phyloP scores from a whole-genome alignment of 2,888 invertebrate genomes.

The Tanytarsus gracilentus region DNA sequence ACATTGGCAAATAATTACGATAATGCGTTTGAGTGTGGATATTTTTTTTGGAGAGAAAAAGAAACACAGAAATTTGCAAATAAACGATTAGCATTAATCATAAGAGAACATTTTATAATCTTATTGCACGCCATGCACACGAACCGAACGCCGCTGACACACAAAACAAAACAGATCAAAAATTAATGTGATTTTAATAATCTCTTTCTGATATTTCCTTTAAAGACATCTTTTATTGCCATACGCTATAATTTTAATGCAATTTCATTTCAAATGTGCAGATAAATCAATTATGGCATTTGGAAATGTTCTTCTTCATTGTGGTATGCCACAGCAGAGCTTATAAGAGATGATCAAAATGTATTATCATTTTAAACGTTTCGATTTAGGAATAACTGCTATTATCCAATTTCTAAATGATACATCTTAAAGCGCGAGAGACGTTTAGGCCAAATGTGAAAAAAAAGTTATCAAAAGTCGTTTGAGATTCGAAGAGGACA shows the following conservation, averaged over 20 bases:
- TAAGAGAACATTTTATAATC: conserved; percentile 18
- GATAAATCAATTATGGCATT: conserved; percentile 29
- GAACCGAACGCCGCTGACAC: conserved; percentile 22
- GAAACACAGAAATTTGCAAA: conserved; percentile 2
- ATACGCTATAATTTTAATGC: conserved; percentile 24
- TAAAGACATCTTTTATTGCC: conserved; percentile 26
- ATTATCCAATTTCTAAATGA: conserved; percentile 28
- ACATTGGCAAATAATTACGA: conserved; percentile 27
- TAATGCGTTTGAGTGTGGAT: conserved; percentile 13
- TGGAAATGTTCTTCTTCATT: too few species aligned
- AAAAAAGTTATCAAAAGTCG: too few species aligned
- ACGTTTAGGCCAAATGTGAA: not conserved
- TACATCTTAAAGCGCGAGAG: too few species aligned
- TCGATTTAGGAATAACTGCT: conserved; percentile 19
- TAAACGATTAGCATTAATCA: conserved; percentile 29
- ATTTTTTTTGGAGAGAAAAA: conserved; percentile 1
- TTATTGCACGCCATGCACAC: conserved; percentile 21
- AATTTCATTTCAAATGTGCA: conserved; percentile 23
- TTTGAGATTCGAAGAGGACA: too few species aligned
- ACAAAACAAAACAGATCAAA: conserved; percentile 22
- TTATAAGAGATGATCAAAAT: not conserved
- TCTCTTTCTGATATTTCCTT: conserved; percentile 26
- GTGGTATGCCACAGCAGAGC: not conserved
- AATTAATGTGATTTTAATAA: conserved; percentile 29
- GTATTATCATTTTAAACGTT: conserved; percentile 25